Percentiles rank a stretch among this genome's conserved stretches.
These are phyloP conservation scores for Lontra canadensis DNA, from an alignment of 2,113 vertebrate genomes.

Conservation along the genomic window DNA sequence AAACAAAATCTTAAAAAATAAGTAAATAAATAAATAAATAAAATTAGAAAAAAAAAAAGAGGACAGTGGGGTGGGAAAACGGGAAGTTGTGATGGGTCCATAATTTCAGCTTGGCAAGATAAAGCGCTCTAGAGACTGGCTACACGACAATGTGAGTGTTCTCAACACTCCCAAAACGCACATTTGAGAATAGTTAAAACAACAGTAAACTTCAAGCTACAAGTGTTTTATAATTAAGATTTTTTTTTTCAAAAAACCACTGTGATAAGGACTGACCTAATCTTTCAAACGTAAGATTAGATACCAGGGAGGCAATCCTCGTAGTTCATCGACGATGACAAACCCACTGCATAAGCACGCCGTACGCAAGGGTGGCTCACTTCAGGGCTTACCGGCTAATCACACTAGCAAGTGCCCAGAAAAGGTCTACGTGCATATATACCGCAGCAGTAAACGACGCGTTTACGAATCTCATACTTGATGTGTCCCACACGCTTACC, in stretches of 20 bases:
- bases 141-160: fast-evolving
- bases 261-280: not conserved
- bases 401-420: fast-evolving
- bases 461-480: not conserved
- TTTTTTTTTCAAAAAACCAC: not conserved
- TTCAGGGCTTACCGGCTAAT: not conserved
- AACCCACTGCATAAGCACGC: fast-evolving
- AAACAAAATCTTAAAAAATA: too few species aligned
- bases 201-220: fast-evolving
- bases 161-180: not conserved
- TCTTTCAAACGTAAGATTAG: not conserved
- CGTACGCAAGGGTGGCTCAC: fast-evolving
- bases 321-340: not conserved
- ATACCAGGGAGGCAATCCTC: not conserved
- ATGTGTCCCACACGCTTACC: conserved; percentile 78
- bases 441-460: fast-evolving
- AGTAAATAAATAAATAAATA: too few species aligned
- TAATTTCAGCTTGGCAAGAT: not conserved
- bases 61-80: fast-evolving
- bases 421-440: fast-evolving
- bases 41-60: too few species aligned
- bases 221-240: not conserved
- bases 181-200: not conserved
- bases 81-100: fast-evolving
- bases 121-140: not conserved